Evolutionary conservation across 1,140 invertebrate genomes (phyloP), one percentile per base, ranked within the genome.

Genomic region (Magallana angulata): DNA sequence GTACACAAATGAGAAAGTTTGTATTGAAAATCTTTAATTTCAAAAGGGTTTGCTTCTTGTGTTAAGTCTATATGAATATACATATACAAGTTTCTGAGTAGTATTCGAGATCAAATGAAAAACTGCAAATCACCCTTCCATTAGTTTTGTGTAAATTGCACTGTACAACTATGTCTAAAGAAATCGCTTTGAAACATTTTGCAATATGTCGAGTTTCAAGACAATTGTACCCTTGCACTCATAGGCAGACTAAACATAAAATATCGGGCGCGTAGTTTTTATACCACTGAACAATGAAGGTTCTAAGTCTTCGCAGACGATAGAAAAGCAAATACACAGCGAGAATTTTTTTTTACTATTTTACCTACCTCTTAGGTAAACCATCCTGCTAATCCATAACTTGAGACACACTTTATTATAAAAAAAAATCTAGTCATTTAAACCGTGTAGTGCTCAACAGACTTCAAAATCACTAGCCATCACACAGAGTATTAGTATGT

Each of bases 211-310:
- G 68, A 30, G 36, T 76, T 76, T 24, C 68, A 36, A 76, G 68
- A 76, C 68, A 76, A 76, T 36, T 36, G 68, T 76, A 76, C 68
- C 24, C 36, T 76, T 24, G 68, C 68, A 76, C 68, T 76, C 68
- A 36, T 76, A 76, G 24, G 14, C 68, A 76, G 68, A 76, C 68
- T 76, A 76, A 76, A 76, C 68, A 76, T 30, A 76, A 76, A 76
- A 76, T 30, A 18, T 76, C 68, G 68, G 68, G 18, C 68, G 68
- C 16, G 16, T 64, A 16, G 16, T 48, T 48, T 48, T 48, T 48
- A 48, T 48, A 6, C 18, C 68, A 30, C 24, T 30, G 24, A 76
- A 76, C 68, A 24, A 30, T 36, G 68, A 76, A 76, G 68, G 24
- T 24, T 62, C 60, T 62, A 16, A 62, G 24, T 76, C 68, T 24